Evolutionary conservation across 1,140 invertebrate genomes (phyloP), one percentile per base, ranked within the genome.

Genomic region (Drosophila athabasca): DNA sequence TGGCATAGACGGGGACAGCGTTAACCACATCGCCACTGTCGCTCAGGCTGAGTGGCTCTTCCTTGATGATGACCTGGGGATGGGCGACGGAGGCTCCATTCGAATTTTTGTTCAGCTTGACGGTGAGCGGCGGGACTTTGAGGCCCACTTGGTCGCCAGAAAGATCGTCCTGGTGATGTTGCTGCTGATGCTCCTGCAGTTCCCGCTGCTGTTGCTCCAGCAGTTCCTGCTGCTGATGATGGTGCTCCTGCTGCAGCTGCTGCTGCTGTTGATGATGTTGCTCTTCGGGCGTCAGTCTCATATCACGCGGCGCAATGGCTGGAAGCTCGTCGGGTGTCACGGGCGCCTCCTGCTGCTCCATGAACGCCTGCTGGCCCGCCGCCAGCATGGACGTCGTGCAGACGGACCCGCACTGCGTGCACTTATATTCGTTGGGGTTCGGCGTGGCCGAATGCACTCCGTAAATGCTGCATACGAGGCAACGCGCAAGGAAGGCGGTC

Each of bases 401-500:
- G 2, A 91, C 62, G 11, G 80, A 74, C 3, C 90, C 90, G 48
- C 90, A 91, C 53, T 91, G 87, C 58, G 82, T 35, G 67, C 90
- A 91, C 67, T 91, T 91, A 57, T 83, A 91, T 69, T 91, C 90
- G 57, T 90, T 88, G 69, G 83, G 87, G 70, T 91, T 89, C 59
- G 87, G 90, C 15, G 90, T 90, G 22, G 78, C 60, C 19, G 90
- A 76, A 53, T 91, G 79, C 17, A 90, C 74, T 26, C 90, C 83
- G 51, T 91, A 91, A 62, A 91, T 79, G 62, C 70, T 90, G 51
- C 90, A 91, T 3, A 84, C 73, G 6, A 89, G 64, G 59, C 90
- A 91, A 24, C 90, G 90, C 19, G 90, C 83, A 54, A 91, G 45
- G 72, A 90, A 91, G 44, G 80, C 83, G 41, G 90, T 59, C 1